Conservation (phyloP, 1,140 invertebrate genomes). For the Asbolus verrucosus region DNA sequence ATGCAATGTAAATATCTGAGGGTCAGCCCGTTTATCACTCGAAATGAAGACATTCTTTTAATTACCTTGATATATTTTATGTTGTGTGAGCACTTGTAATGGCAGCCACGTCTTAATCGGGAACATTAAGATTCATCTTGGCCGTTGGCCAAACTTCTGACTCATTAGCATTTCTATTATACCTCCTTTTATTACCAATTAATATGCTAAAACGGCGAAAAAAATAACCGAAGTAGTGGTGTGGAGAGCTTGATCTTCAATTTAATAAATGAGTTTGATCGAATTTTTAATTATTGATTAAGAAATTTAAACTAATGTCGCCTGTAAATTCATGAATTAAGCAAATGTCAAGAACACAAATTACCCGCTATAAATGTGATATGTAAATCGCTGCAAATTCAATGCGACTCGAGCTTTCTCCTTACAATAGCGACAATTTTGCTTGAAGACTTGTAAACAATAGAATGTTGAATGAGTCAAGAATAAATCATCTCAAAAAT, state of each 20-base stretch:
- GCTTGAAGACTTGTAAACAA: too few species aligned
- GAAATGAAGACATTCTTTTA: constrained; percentile 10
- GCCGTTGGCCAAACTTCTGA: constrained; percentile 40
- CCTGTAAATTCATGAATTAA: background rate
- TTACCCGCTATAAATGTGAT: too few species aligned
- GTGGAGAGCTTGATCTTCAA: background rate
- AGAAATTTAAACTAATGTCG: background rate
- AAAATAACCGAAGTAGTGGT: constrained; percentile 26
- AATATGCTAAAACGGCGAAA: constrained; percentile 24
- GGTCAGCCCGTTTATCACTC: background rate
- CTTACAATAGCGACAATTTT: too few species aligned
- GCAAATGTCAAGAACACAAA: too few species aligned
- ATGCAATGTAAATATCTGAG: too few species aligned
- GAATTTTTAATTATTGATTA: background rate
- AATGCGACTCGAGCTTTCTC: too few species aligned
- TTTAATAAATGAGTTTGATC: background rate
- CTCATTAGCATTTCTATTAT: constrained; percentile 47
- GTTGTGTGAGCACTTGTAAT: constrained; percentile 23
- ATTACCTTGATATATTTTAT: constrained; percentile 9
- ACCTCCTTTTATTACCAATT: constrained; percentile 21
- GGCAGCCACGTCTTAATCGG: constrained; percentile 45
- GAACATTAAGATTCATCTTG: constrained; percentile 38
- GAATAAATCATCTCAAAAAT: too few species aligned
- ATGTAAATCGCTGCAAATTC: too few species aligned
- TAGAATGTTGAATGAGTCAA: too few species aligned